phyloP scores from a whole-genome alignment of 2,113 vertebrate species.

The Pelecanoides urinatrix region DNA sequence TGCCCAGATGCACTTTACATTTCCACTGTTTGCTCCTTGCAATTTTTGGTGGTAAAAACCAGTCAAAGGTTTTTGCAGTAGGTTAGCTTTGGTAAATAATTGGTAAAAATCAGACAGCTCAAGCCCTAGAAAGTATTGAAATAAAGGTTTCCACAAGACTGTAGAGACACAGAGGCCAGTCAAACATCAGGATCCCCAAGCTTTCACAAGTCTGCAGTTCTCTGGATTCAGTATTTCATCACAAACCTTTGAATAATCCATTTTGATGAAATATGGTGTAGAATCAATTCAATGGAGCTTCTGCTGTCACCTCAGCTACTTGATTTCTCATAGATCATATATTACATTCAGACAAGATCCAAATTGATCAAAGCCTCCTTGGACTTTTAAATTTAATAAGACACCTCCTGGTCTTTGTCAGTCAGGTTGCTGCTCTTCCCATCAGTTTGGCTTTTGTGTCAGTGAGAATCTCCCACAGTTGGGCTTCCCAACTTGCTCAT shows the following conservation, averaged over 20 bases:
- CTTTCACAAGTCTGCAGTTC: neutral
- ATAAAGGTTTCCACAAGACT: neutral
- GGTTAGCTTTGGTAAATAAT: neutral
- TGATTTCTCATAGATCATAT: neutral
- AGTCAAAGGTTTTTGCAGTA: neutral
- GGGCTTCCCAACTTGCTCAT: neutral
- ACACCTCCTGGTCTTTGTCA: neutral
- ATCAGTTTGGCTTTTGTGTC: neutral
- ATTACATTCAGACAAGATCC: neutral
- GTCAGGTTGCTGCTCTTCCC: neutral
- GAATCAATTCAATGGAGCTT: neutral
- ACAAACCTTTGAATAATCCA: neutral
- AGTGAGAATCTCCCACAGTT: neutral
- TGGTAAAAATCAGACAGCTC: neutral
- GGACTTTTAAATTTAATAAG: neutral
- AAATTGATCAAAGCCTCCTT: neutral
- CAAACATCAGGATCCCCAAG: neutral
- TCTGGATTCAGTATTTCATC: neutral
- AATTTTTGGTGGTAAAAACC: neutral
- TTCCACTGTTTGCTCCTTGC: neutral
- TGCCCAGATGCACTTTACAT: neutral
- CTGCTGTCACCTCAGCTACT: neutral
- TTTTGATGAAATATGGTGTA: neutral
- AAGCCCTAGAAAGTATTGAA: neutral
- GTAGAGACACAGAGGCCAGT: neutral